These are phyloP conservation scores for Halesus radiatus DNA, from an alignment of 1,140 invertebrate genomes.

Conservation along the genomic window DNA sequence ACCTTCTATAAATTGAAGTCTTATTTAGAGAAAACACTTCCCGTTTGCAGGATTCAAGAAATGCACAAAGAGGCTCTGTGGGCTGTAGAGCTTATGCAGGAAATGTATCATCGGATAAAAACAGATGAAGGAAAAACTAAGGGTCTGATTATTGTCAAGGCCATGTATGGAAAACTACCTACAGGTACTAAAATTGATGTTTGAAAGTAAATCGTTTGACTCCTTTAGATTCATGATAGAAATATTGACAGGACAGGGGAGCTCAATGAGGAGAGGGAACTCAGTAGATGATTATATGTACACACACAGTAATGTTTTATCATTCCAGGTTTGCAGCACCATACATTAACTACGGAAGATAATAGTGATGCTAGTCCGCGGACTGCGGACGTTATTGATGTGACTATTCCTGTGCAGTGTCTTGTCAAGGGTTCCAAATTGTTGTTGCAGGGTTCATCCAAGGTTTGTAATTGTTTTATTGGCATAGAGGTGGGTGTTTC, in stretches of 20 bases:
- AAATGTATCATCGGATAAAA: slow-evolving; percentile 82
- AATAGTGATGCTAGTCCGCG: slow-evolving; percentile 59
- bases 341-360: slow-evolving; percentile 38
- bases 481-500: no score
- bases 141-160: slow-evolving; percentile 89
- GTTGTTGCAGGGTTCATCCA: slow-evolving; percentile 86
- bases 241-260: no score
- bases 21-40: background rate
- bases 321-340: slow-evolving; percentile 20
- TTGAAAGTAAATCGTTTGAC: no score
- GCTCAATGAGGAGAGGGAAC: no score
- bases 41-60: slow-evolving; percentile 75
- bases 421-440: slow-evolving; percentile 92
- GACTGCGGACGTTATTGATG: slow-evolving; percentile 83
- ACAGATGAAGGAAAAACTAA: slow-evolving; percentile 83
- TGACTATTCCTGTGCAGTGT: slow-evolving; percentile 93
- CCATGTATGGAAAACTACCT: slow-evolving; percentile 83
- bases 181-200: slow-evolving; percentile 59
- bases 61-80: slow-evolving; percentile 87
- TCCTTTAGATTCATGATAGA: no score
- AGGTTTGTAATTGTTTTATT: slow-evolving; percentile 76
- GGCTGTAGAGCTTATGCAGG: slow-evolving; percentile 90
- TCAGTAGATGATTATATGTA: no score
- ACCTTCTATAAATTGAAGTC: background rate
- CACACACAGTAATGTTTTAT: no score